Conservation (phyloP, 2,113 vertebrate genomes). For the Xyrauchen texanus region DNA sequence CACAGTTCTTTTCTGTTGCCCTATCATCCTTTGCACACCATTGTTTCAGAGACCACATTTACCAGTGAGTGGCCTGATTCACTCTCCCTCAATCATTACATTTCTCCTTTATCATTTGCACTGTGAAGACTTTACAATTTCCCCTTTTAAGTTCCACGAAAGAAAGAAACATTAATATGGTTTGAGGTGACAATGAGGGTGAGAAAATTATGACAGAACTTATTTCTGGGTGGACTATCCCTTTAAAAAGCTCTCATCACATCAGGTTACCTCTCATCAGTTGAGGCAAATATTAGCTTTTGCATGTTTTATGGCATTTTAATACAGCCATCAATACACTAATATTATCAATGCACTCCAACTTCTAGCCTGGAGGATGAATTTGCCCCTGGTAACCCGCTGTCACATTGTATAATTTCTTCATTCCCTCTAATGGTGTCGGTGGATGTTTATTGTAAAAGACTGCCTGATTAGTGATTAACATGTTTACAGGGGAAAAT, state of each 20-base stretch:
- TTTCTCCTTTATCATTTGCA: neutral
- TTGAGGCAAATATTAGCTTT: constrained; percentile 57
- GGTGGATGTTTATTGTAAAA: constrained; percentile 62
- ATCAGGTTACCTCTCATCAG: constrained; percentile 31
- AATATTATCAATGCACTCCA: constrained; percentile 59
- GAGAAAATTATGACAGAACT: too few relatives aligned
- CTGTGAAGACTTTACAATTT: too few relatives aligned
- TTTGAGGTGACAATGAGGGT: too few relatives aligned
- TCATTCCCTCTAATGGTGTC: constrained; percentile 66
- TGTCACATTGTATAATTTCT: constrained; percentile 67
- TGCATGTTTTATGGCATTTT: constrained; percentile 64
- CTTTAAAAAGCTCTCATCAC: constrained; percentile 15
- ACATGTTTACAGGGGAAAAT: constrained; percentile 69
- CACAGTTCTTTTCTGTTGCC: too few relatives aligned
- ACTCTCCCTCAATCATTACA: neutral
- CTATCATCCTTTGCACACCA: too few relatives aligned
- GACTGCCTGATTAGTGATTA: constrained; percentile 71
- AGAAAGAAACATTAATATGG: too few relatives aligned
- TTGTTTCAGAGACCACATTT: too few relatives aligned
- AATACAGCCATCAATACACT: constrained; percentile 68
- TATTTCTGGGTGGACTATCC: too few relatives aligned
- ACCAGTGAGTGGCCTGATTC: neutral
- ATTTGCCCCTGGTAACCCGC: constrained; percentile 52
- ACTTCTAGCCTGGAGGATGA: constrained; percentile 60
- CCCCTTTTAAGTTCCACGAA: too few relatives aligned